These are phyloP conservation scores for Phalacrocorax brasilianus DNA, from an alignment of 2,113 vertebrate genomes.

Conservation along the genomic window DNA sequence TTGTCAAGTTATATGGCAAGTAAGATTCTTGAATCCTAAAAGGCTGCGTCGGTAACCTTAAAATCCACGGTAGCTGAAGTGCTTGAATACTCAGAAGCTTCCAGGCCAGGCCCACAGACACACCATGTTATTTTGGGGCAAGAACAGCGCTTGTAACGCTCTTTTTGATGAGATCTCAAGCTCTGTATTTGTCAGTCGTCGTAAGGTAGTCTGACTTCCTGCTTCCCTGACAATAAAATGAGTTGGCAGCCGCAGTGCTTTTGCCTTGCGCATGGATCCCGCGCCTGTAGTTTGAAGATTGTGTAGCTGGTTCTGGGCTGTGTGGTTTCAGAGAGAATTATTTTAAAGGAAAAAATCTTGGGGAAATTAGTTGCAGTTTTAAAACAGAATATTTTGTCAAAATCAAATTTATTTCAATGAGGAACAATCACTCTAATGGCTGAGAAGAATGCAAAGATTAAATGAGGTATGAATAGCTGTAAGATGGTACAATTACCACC, in stretches of 20 bases:
- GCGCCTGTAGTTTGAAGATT: neutral
- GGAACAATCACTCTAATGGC: constrained; percentile 78
- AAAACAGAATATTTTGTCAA: constrained; percentile 80
- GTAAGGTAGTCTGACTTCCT: neutral
- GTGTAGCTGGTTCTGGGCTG: neutral
- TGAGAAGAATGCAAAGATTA: constrained; percentile 85
- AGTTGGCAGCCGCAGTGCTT: neutral
- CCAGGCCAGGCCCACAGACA: neutral
- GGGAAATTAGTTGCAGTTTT: constrained; percentile 72
- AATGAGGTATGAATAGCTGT: constrained; percentile 93
- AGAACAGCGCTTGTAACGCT: neutral
- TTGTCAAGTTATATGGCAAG: neutral
- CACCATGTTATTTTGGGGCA: neutral
- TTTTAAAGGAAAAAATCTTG: constrained; percentile 55
- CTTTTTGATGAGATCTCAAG: neutral
- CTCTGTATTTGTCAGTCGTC: neutral
- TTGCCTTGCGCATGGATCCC: neutral
- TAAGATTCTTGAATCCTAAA: neutral
- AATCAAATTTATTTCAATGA: constrained; percentile 80
- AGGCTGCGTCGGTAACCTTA: neutral
- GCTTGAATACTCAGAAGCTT: neutral
- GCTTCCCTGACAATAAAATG: neutral
- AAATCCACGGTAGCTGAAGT: neutral
- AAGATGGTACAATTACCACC: constrained; percentile 93
- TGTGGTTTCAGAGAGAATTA: constrained; percentile 33